Conservation (phyloP, 2,888 invertebrate genomes). For the Aelia acuminata region DNA sequence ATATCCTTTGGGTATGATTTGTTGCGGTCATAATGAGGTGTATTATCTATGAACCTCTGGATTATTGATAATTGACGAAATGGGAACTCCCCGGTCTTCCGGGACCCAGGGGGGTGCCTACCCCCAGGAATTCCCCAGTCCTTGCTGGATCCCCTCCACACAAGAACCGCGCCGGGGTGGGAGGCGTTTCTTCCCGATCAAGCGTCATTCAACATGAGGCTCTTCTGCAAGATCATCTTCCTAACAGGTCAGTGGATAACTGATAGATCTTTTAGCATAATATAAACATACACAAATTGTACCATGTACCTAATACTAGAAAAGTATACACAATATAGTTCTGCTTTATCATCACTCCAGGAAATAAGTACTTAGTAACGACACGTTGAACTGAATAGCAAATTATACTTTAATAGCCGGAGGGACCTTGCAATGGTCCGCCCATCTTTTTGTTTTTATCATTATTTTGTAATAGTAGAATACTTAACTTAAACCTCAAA, state of each 20-base stretch:
- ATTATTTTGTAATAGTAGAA: background rate
- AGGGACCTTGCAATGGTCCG: background rate
- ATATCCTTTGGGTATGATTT: no score
- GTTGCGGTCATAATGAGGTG: background rate
- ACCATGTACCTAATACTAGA: background rate
- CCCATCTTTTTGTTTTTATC: background rate
- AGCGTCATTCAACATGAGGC: constrained; percentile 16
- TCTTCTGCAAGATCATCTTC: constrained; percentile 45
- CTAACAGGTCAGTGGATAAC: background rate
- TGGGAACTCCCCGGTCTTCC: background rate
- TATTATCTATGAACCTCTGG: background rate
- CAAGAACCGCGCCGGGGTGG: background rate
- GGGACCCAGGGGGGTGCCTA: background rate
- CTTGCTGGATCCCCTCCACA: constrained; percentile 19
- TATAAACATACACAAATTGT: background rate
- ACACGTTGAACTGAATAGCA: background rate
- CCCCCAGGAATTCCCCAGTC: constrained; percentile 37
- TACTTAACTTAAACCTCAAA: no score
- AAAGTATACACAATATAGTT: background rate
- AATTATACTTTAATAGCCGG: constrained; percentile 16
- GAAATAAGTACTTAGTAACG: background rate
- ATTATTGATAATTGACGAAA: background rate
- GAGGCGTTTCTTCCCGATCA: background rate
- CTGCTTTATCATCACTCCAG: background rate
- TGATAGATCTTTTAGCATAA: no score